phyloP scores from a whole-genome alignment of 2,888 invertebrate genomes.

The Creontiades dilutus region DNA sequence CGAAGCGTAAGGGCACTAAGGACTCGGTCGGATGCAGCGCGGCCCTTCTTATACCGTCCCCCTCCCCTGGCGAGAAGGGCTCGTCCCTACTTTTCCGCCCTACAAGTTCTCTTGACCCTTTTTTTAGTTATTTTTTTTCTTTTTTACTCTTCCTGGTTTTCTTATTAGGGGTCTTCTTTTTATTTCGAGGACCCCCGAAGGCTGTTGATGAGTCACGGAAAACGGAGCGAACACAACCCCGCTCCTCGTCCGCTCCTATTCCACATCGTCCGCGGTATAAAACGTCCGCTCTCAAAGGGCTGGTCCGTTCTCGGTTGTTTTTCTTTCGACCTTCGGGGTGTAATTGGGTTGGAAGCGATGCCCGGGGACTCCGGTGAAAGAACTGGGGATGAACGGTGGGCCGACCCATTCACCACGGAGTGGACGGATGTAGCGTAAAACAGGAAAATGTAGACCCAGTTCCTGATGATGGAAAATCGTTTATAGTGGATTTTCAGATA shows the following conservation, averaged over 20 bases:
- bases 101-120: slow-evolving; percentile 11
- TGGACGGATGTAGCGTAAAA: too few species aligned
- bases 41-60: slow-evolving; percentile 65
- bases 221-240: not conserved
- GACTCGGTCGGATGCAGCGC: not conserved
- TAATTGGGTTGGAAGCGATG: slow-evolving; percentile 39
- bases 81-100: slow-evolving; percentile 46
- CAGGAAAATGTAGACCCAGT: too few species aligned
- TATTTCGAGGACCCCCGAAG: slow-evolving; percentile 66
- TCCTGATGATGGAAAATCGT: too few species aligned
- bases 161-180: slow-evolving; percentile 31
- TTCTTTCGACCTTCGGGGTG: not conserved
- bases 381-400: not conserved
- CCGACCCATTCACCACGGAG: not conserved
- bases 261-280: not conserved
- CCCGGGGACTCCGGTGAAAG: not conserved
- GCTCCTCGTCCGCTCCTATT: too few species aligned
- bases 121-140: slow-evolving; percentile 25
- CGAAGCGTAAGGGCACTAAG: slow-evolving; percentile 11
- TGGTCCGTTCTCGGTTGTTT: not conserved
- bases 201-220: slow-evolving; percentile 68
- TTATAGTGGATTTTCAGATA: too few species aligned
- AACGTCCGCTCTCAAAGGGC: slow-evolving; percentile 16
- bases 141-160: slow-evolving; percentile 30
- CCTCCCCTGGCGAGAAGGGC: slow-evolving; percentile 33